phyloP scores from a whole-genome alignment of 2,888 invertebrate species.

The Meliscaeva auricollis region DNA sequence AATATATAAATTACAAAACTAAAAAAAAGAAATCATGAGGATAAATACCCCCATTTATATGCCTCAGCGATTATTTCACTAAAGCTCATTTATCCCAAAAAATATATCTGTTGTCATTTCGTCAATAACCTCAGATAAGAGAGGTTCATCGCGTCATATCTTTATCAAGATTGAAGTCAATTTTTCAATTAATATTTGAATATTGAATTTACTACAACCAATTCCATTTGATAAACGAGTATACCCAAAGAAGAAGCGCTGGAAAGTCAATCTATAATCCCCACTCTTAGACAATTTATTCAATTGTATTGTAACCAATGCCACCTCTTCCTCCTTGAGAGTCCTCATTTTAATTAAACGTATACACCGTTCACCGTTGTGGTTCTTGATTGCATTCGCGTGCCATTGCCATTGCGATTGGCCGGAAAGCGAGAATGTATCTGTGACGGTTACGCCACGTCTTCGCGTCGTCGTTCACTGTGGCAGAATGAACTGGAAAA shows the following conservation, averaged over 20 bases:
- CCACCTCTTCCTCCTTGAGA: conserved; percentile 60
- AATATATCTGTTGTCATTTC: conserved; percentile 42
- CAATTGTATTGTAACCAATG: conserved; percentile 67
- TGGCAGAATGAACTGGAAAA: conserved; percentile 75
- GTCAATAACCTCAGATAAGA: conserved; percentile 25
- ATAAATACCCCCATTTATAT: background rate
- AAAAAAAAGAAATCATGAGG: no score
- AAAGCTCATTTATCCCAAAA: conserved; percentile 30
- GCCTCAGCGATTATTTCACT: conserved; percentile 33
- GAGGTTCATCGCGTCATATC: conserved; percentile 18
- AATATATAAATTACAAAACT: no score
- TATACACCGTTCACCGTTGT: conserved; percentile 67
- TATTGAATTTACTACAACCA: conserved; percentile 25
- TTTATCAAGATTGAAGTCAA: conserved; percentile 50
- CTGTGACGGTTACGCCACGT: conserved; percentile 75
- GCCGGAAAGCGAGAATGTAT: conserved; percentile 80
- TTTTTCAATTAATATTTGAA: conserved; percentile 60
- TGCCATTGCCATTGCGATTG: conserved; percentile 80
- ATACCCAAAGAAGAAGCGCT: background rate
- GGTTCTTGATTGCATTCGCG: conserved; percentile 73
- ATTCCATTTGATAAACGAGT: conserved; percentile 16
- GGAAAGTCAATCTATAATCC: conserved; percentile 16
- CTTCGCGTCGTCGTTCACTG: conserved; percentile 58
- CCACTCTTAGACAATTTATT: conserved; percentile 15
- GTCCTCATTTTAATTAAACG: conserved; percentile 62